Evolutionary conservation across 2,888 invertebrate species (phyloP), one percentile per base, ranked within the genome.

Genomic region (Catocala sponsa): DNA sequence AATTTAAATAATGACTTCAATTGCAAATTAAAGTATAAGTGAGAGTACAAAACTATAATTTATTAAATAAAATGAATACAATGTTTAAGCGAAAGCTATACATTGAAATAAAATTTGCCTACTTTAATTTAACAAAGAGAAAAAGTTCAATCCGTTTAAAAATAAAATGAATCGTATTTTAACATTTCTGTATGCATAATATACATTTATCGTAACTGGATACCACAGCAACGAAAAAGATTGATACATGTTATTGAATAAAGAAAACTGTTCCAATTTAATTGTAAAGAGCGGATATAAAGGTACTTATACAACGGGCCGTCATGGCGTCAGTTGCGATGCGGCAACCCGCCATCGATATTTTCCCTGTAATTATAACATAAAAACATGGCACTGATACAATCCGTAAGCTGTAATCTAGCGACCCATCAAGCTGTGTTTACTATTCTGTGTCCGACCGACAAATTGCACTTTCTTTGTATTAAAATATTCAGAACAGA

Each of bases 201-300:
- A 44, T 57, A 56, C 69, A 63, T 63, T 61, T 65, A 70, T 63
- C 51, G 59, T 63, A 49, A 80, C 79, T 79, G 80, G 78, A 87
- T 87, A 89, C 87, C 86, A 68, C 86, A 85, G 80, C 59, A 68
- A 78, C 61, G 74, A 78, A 77, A 69, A 72, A 82, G 86, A 85
- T 85, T 86, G 82, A 83, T 80, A 79, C 76, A 83, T 86, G 86
- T 88, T 85, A 86, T 85, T 82, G 79, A 81, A 80, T 78, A 84
- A 85, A 77, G 81, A 80, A 80, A 82, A 79, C 79, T 72, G 80
- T 80, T 81, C 52, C 67, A 77, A 85, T 86, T 69, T 78, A 78
- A 74, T 81, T 84, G 81, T 87, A 86, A 86, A 81, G 80, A 80
- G 70, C 68, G 72, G 73, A 80, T 81, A 79, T 78, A 82, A 82